Evolutionary conservation across 2,888 invertebrate genomes (phyloP).

Genomic region (Andrena trimmerana): DNA sequence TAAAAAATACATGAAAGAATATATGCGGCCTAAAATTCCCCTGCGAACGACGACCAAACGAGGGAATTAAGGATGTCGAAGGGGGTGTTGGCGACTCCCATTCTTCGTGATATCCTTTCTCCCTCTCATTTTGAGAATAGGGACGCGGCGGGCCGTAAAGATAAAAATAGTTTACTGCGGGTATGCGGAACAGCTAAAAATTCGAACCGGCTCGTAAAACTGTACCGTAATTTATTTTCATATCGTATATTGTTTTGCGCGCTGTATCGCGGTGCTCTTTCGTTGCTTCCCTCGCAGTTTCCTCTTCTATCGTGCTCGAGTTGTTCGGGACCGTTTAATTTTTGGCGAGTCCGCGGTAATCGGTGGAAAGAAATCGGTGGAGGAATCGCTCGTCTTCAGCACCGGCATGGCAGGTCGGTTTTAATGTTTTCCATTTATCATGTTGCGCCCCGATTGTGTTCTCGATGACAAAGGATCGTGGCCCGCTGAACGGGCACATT

Average conservation of each 20-base stretch:
- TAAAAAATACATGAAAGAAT: conserved; percentile 65
- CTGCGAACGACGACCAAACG: conserved; percentile 72
- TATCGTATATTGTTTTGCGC: conserved; percentile 49
- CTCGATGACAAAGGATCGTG: conserved; percentile 70
- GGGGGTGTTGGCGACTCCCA: conserved; percentile 62
- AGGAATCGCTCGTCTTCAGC: neutral
- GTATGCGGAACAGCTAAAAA: conserved; percentile 48
- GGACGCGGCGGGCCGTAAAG: conserved; percentile 50
- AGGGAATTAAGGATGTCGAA: conserved; percentile 76
- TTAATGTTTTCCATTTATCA: conserved; percentile 67
- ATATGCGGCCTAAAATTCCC: conserved; percentile 63
- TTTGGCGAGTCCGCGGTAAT: no score
- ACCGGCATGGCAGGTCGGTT: conserved; percentile 35
- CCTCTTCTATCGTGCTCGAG: neutral
- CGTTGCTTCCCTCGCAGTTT: neutral
- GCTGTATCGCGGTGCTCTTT: neutral
- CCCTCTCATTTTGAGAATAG: conserved; percentile 47
- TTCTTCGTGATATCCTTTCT: conserved; percentile 49
- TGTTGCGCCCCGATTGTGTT: conserved; percentile 63
- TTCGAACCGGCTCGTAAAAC: conserved; percentile 54
- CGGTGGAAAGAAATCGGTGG: neutral
- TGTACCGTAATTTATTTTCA: conserved; percentile 53
- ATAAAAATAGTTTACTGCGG: conserved; percentile 60
- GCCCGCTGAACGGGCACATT: conserved; percentile 47
- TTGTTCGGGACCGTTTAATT: neutral